Conservation (phyloP, 2,888 invertebrate species). For the Marasmarcha lunaedactyla region DNA sequence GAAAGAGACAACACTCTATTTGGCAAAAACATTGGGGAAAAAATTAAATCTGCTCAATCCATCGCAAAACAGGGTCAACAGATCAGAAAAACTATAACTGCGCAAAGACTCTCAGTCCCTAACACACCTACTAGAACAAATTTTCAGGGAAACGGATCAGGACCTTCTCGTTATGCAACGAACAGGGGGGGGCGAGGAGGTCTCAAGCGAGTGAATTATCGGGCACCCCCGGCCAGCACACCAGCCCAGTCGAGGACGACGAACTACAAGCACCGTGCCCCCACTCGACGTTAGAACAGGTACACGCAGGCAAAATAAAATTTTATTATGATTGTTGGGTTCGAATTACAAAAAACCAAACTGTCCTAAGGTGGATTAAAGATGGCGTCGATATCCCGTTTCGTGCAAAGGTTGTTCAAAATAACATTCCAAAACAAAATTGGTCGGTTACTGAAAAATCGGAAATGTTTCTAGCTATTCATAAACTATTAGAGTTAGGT, state of each 20-base stretch:
- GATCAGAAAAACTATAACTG: not conserved
- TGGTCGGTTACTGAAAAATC: not conserved
- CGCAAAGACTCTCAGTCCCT: not conserved
- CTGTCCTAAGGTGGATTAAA: not conserved
- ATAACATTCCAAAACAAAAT: not conserved
- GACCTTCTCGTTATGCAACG: no score
- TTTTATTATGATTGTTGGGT: not conserved
- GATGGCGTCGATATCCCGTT: not conserved
- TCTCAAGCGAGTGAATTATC: no score
- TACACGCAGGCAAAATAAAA: not conserved
- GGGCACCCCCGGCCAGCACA: no score
- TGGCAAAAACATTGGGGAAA: constrained; percentile 11
- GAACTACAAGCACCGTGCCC: not conserved
- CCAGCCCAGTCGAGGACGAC: not conserved
- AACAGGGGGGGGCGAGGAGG: no score
- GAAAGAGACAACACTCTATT: constrained; percentile 12
- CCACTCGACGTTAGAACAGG: not conserved
- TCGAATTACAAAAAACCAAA: not conserved
- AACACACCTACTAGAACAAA: not conserved
- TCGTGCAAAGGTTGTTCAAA: not conserved
- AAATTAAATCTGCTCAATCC: constrained; percentile 13
- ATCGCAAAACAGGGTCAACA: constrained; percentile 12
- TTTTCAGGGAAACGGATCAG: no score
- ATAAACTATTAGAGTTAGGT: not conserved
- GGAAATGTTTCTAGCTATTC: not conserved